Base-by-base conservation (phyloP, 2,797 vertebrate species). In the Lophotriccus pileatus region DNA sequence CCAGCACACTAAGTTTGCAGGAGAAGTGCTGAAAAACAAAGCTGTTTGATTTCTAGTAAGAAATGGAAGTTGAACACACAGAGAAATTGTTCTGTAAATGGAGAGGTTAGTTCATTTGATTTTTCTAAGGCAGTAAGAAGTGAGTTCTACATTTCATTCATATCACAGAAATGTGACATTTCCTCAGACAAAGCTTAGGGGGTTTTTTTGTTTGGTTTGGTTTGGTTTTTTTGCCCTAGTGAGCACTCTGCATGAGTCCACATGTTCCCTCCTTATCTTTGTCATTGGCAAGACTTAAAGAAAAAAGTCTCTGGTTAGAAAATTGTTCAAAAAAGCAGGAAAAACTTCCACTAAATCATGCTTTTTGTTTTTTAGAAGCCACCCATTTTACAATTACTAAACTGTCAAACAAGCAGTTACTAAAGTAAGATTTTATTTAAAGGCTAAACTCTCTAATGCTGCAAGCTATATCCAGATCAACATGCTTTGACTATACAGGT, bases 161-260 rank as follows among this genome's bases (percentile, higher is more conserved):
- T 63, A 56, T 95, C 43, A 91, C 83, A 94, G 58, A 92, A 94
- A 80, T n/a, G 13, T 64, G 90, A 94, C 27, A 43, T 72, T 94
- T 95, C 24, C 60, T 89, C 84, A 91, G 32, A 87, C 52, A 82
- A 52, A 92, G 50, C 82, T 95, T 68, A 84, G 74, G 23, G 69
- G 41, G 8, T n/a, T 59, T 53, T 10, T 80, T 58, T 68, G 37
- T 32, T 28, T 20, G 34, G 1, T 5, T 41, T 67, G 78, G 37
- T 37, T 60, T 50, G 74, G 59, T 37, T 52, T 50, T 66, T 84
- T 84, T 59, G 46, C 18, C 60, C 36, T 75, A 87, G 64, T 83
- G 76, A 93, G 85, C 68, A 85, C 88, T 76, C 56, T 91, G 75
- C 46, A 30, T 23, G 27, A 63, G 68, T 92, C 90, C 80, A 66